Base-by-base conservation (phyloP, 2,888 invertebrate species). In the Phania funesta region DNA sequence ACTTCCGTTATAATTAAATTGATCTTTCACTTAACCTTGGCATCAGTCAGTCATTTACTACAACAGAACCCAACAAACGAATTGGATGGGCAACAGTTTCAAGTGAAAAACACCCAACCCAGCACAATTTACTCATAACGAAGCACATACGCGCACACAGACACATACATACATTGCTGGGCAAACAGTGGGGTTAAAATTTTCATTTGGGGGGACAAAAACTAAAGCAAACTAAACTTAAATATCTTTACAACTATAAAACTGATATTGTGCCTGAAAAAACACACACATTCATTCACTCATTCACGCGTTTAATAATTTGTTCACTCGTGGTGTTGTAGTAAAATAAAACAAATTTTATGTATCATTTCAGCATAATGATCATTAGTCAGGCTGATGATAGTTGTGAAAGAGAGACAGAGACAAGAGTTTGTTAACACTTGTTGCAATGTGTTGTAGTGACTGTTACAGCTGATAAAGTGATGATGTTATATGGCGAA, bases 11-110 rank as follows among this genome's bases (percentile, higher is more conserved):
- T 81, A 84, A 80, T 84, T 84, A 77, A 82, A 80, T 80, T 84
- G 82, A 82, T 84, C 84, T 82, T 80, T 74, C 84, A 84, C 82
- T 84, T 84, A 84, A 84, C 84, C 84, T 84, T 84, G 84, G 80
- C 81, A 76, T 80, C 67, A 84, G 79, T 78, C 80, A 83, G 76
- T 75, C 80, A 83, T 82, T 68, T 50, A 54, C 68, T 73, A 60
- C 54, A 38, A 18, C 48, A 54, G n/a, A 35, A 70, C 13, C 77
- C 41, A 41, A 56, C 44, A 44, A 76, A 67, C 26, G 35, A 48
- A 56, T 46, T 50, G n/a, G 16, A 48, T 60, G 56, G 38, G 48
- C 41, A 52, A 6, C 20, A 46, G 26, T 24, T 29, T 29, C 8
- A 46, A 50, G 16, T 32, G 18, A 52, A 67, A 60, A 73, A 77